Evolutionary conservation across 1,140 invertebrate genomes (phyloP).

Genomic region (Anadara kagoshimensis): DNA sequence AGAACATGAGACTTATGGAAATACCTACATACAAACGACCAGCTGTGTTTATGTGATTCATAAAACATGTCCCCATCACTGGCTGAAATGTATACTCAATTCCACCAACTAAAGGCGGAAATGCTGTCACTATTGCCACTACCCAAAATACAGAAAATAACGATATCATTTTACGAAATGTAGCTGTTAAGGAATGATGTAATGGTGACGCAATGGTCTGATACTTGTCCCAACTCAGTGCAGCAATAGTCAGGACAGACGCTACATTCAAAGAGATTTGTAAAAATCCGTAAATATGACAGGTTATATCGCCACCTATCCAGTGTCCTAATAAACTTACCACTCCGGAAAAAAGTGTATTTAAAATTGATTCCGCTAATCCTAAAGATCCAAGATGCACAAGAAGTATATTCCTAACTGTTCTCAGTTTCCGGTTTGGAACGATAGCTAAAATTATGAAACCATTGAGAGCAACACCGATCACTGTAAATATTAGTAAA

Average conservation of each 20-base stretch:
- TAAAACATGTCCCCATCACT: slow-evolving; percentile 50
- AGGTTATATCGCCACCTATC: slow-evolving; percentile 49
- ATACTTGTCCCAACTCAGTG: slow-evolving; percentile 69
- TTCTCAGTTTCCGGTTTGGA: slow-evolving; percentile 61
- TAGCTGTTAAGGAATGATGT: slow-evolving; percentile 65
- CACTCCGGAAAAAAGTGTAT: slow-evolving; percentile 49
- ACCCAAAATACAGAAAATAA: slow-evolving; percentile 61
- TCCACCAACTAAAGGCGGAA: slow-evolving; percentile 53
- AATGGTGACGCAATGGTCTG: slow-evolving; percentile 65
- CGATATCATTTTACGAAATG: slow-evolving; percentile 55
- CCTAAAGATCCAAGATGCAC: slow-evolving; percentile 63
- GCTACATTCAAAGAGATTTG: slow-evolving; percentile 48
- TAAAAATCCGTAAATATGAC: slow-evolving; percentile 56
- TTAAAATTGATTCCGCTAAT: slow-evolving; percentile 49
- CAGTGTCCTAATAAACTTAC: slow-evolving; percentile 54
- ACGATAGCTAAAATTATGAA: slow-evolving; percentile 66
- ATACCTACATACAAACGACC: slow-evolving; percentile 56
- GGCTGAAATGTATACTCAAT: slow-evolving; percentile 48
- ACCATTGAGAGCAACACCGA: slow-evolving; percentile 57
- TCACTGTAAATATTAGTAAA: slow-evolving; percentile 52
- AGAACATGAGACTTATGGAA: slow-evolving; percentile 44
- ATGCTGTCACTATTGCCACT: slow-evolving; percentile 36
- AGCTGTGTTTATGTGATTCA: slow-evolving; percentile 37
- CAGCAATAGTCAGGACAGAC: slow-evolving; percentile 63
- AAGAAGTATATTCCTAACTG: slow-evolving; percentile 64